A percentile compares a stretch with the other conserved stretches of the same genome.
phyloP scores from a whole-genome alignment of 1,140 invertebrate genomes.

The Hydropsyche tenuis region DNA sequence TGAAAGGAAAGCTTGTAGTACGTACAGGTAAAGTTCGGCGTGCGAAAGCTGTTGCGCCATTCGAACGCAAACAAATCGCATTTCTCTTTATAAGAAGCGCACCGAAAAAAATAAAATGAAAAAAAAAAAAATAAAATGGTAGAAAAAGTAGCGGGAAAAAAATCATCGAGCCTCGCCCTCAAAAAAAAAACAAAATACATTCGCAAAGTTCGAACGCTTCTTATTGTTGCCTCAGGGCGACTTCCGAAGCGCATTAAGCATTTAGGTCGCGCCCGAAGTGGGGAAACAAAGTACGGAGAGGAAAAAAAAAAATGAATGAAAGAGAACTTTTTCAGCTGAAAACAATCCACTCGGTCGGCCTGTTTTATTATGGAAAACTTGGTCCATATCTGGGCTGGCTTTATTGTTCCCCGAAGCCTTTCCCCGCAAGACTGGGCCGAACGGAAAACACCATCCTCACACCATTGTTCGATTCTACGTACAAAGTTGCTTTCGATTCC shows the following conservation, averaged over 20 bases:
- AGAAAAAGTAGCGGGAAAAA: background rate
- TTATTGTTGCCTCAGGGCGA: conserved; percentile 30
- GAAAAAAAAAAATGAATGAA: conserved; percentile 26
- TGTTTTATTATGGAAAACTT: conserved; percentile 48
- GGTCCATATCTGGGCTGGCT: conserved; percentile 40
- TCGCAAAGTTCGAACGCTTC: conserved; percentile 24
- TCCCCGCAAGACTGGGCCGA: conserved; percentile 23
- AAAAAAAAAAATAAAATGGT: background rate
- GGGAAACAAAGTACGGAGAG: background rate
- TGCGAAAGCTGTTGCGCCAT: too few species aligned
- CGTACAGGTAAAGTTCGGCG: too few species aligned
- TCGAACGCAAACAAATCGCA: too few species aligned
- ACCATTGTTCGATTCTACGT: background rate
- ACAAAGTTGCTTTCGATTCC: background rate
- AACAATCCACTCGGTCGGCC: conserved; percentile 44
- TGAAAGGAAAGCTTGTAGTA: too few species aligned
- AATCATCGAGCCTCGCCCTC: too few species aligned
- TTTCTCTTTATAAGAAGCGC: too few species aligned
- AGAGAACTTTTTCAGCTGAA: conserved; percentile 37
- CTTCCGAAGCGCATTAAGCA: conserved; percentile 44
- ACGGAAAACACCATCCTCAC: conserved; percentile 23
- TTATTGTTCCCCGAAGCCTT: conserved; percentile 40
- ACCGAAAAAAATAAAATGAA: too few species aligned
- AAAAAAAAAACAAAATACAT: conserved; percentile 17
- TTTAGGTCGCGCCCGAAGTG: conserved; percentile 34